Base-by-base conservation (phyloP, 2,888 invertebrate species). In the Macroteleia sp. region DNA sequence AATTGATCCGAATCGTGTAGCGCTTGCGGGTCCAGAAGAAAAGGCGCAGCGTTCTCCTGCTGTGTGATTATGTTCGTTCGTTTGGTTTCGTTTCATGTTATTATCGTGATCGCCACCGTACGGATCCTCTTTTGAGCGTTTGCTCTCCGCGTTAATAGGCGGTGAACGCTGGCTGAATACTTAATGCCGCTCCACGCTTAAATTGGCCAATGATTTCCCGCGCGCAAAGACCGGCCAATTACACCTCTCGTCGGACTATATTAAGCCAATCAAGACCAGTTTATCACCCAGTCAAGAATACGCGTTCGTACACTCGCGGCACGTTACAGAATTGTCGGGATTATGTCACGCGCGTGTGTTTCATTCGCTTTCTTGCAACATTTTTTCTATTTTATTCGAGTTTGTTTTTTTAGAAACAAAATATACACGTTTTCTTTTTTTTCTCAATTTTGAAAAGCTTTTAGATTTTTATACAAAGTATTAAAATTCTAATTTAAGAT, bases 261-360 rank as follows among this genome's bases (percentile, higher is more conserved):
- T 94, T 93, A 94, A 93, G 92, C 92, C 93, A 93, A 94, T 94
- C 93, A 94, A 93, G 92, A 91, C 92, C 92, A 90, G 93, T 93
- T 93, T 93, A 92, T 92, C 92, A 92, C 91, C 92, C 94, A 94
- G 94, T 93, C 88, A 91, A 88, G 89, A 86, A 85, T 89, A 88
- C 91, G 92, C 92, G 92, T 92, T 85, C 90, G 91, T 91, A 83
- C 88, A 92, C 86, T 66, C 62, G 50, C 41, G 44, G 19, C 39
- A 34, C 67, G 17, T 34, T 73, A 61, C 41, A 46, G 48, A 28
- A 30, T 9, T 10, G 30, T 2, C 5, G 8, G 25, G 6, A 5
- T 20, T 30, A 50, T 39, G 61, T 46, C 54, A 59, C 73, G 42
- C 56, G 71, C 69, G 70, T 70, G 77, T 57, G 42, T 61, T 56